Evolutionary conservation across 2,888 invertebrate genomes (phyloP), one percentile per base, ranked within the genome.

Genomic region (Rhopalosiphum nymphaeae): DNA sequence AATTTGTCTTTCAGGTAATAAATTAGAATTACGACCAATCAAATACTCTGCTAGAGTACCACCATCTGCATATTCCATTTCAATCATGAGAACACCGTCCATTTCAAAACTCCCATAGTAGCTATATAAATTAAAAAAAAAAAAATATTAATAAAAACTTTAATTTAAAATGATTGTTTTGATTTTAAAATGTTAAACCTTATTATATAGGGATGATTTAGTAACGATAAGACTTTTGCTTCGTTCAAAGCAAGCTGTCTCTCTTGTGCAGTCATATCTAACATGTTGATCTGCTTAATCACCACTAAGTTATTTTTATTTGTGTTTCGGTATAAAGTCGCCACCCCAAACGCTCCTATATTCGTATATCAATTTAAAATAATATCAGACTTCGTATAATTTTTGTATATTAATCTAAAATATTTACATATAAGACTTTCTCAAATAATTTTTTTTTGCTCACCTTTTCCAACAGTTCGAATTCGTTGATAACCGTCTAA

Each of bases 1-100:
- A 89, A 97, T 96, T 95, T 97, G 97, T 94, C 96, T 96, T 95
- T 98, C 98, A 4, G 97, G 96, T 93, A 98, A 96, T 16, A 96
- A 95, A 86, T 87, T 94, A 25, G 95, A 96, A 61, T 96, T 96
- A 53, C 96, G 96, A 86, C 96, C 96, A 53, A 96, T 96, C 86
- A 98, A 96, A 95, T 97, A 96, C 95, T 97, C 97, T 0, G 97
- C 97, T 94, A 98, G 95, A 7, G 97, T 98, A 25, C 97, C 98
- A 42, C 97, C 97, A 95, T 98, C 97, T 7, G 97, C 98, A 95
- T 97, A 98, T 95, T 98, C 98, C 97, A 98, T 98, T 96, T 98
- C 97, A 95, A 98, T 98, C 95, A 97, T 96, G 49, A 98, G 96
- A 7, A 97, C 96, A 25, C 97, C 97, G 95, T 97, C 97, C 95